phyloP scores from a whole-genome alignment of 2,797 vertebrate genomes.

The Microchirus variegatus region DNA sequence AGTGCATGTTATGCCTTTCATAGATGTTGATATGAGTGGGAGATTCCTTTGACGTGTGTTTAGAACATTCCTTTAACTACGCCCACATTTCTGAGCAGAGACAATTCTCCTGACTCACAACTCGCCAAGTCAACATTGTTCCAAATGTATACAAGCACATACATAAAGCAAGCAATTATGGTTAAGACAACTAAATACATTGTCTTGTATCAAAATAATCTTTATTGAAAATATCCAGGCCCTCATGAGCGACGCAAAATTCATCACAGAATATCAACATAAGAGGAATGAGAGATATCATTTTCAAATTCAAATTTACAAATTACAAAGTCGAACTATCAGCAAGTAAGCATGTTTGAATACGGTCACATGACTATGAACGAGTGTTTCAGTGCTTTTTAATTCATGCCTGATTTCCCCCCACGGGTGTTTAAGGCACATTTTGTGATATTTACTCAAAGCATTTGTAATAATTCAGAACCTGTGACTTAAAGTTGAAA shows the following conservation, averaged over 20 bases:
- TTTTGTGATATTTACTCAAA: slow-evolving; percentile 32
- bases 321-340: not conserved
- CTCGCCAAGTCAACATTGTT: too few relatives aligned
- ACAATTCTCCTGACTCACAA: too few relatives aligned
- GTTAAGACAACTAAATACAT: not conserved
- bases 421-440: slow-evolving; percentile 62
- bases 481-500: not conserved
- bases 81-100: too few relatives aligned
- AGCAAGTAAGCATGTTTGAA: slow-evolving; percentile 2
- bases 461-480: slow-evolving; percentile 28
- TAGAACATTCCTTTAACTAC: too few relatives aligned
- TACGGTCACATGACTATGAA: not conserved
- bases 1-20: too few relatives aligned
- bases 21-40: too few relatives aligned
- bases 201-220: slow-evolving; percentile 57
- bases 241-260: slow-evolving; percentile 20
- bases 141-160: too few relatives aligned
- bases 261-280: not conserved
- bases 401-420: slow-evolving; percentile 7
- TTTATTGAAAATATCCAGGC: slow-evolving; percentile 67
- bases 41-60: too few relatives aligned
- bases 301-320: not conserved
- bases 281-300: slow-evolving; percentile 13
- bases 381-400: slow-evolving; percentile 2
- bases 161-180: not conserved